Conservation (phyloP, 35 echinoderm and acorn worm species). For the Apostichopus parvimensis region DNA sequence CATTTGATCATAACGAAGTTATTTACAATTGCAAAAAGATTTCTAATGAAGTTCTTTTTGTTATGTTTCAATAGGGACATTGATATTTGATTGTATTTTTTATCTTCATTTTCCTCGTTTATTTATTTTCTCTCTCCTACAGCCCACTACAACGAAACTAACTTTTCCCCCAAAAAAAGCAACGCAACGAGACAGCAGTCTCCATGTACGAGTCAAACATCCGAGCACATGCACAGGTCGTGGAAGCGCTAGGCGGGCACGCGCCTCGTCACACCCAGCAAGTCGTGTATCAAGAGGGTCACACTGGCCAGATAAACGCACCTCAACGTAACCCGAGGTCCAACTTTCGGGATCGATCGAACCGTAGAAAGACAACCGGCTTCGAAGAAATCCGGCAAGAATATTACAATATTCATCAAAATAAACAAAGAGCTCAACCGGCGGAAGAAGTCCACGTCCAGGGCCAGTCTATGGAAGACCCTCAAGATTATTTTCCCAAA, state of each 20-base stretch:
- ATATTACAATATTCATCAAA: conserved; percentile 48
- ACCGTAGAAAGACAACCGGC: conserved; percentile 38
- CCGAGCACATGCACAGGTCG: conserved; percentile 44
- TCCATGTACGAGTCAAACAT: conserved; percentile 45
- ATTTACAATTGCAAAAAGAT: too few species aligned
- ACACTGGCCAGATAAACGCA: conserved; percentile 22
- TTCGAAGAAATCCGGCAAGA: conserved; percentile 56
- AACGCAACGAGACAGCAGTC: not conserved
- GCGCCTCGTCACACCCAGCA: not conserved
- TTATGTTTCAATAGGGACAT: not conserved
- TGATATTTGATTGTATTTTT: not conserved
- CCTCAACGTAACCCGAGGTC: conserved; percentile 18
- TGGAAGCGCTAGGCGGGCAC: not conserved
- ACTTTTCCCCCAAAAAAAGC: not conserved
- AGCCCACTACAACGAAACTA: conserved; percentile 4
- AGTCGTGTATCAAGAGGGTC: conserved; percentile 35
- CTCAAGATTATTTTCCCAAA: conserved; percentile 21
- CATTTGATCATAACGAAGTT: too few species aligned
- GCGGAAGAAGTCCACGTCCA: not conserved
- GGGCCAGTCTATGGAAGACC: conserved; percentile 21
- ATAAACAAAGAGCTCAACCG: conserved; percentile 19
- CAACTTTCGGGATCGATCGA: conserved; percentile 9
- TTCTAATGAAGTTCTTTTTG: not conserved
- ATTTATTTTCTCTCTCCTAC: not conserved
- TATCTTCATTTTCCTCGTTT: not conserved